Conservation (phyloP, 2,797 vertebrate genomes). For the Takifugu rubripes region DNA sequence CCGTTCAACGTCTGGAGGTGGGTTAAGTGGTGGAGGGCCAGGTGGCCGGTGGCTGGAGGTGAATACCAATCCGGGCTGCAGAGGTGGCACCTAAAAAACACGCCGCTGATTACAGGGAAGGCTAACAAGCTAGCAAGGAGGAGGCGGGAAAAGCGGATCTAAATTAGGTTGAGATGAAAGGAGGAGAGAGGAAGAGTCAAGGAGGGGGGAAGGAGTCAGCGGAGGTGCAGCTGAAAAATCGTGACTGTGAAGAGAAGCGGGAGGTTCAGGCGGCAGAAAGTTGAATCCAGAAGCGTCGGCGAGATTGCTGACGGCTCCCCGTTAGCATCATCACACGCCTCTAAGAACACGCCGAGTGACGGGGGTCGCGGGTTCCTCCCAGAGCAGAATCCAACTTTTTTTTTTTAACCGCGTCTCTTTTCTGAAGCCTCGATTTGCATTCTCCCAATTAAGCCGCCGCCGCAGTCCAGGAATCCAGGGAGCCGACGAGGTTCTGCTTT, state of each 20-base stretch:
- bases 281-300: constrained; percentile 5
- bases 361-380: not conserved
- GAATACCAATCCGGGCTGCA: constrained; percentile 55
- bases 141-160: not conserved
- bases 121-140: not conserved
- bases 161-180: not conserved
- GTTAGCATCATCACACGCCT: constrained; percentile 33
- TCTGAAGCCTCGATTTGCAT: constrained; percentile 29
- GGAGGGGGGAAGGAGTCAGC: constrained; percentile 9
- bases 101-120: constrained; percentile 35
- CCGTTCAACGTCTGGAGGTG: constrained; percentile 30
- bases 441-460: constrained; percentile 23
- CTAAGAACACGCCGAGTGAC: constrained; percentile 21
- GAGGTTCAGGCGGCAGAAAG: constrained; percentile 7
- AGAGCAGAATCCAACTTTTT: constrained; percentile 19
- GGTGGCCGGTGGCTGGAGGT: constrained; percentile 29
- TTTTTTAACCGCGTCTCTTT: not conserved
- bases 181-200: constrained; percentile 2
- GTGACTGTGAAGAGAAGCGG: constrained; percentile 8
- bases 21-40: constrained; percentile 32
- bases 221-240: constrained; percentile 3
- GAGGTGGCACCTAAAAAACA: constrained; percentile 30
- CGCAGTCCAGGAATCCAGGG: constrained; percentile 11
- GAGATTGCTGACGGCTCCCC: constrained; percentile 38
- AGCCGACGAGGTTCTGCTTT: constrained; percentile 27